These are phyloP conservation scores for Ficedula albicollis DNA, from an alignment of 2,797 vertebrate genomes.

Conservation along the genomic window DNA sequence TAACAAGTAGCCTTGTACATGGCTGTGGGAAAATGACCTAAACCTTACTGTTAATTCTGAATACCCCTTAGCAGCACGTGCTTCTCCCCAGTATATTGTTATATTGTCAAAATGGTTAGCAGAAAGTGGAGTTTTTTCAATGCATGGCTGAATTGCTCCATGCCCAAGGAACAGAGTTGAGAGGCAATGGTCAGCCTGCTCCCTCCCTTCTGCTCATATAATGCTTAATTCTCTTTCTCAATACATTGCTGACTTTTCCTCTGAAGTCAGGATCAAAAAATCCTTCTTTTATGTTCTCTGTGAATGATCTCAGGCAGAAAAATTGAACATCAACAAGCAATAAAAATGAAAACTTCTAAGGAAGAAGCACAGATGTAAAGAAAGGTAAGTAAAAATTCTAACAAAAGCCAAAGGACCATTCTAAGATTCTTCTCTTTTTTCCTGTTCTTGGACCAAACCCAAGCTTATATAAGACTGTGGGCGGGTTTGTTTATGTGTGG, in stretches of 20 bases:
- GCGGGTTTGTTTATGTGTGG: conserved; percentile 20
- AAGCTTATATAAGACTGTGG: conserved; percentile 15
- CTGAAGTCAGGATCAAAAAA: conserved; percentile 30
- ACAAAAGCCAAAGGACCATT: background rate
- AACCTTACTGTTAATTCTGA: conserved; percentile 8
- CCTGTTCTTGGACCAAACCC: background rate
- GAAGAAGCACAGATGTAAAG: background rate
- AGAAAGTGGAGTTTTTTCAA: background rate
- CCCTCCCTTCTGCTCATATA: background rate
- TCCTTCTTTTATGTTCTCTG: background rate
- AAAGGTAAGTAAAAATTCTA: background rate
- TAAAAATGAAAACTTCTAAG: background rate
- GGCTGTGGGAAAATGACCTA: background rate
- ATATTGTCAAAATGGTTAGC: background rate
- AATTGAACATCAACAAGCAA: background rate
- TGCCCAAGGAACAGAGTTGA: background rate
- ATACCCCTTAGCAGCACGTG: background rate
- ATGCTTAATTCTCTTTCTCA: background rate
- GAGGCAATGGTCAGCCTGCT: background rate
- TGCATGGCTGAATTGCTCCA: background rate
- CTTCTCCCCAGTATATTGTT: background rate
- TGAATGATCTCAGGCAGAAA: background rate
- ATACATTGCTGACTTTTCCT: background rate
- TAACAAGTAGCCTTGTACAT: background rate
- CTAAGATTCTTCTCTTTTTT: background rate